Conservation (phyloP, 2,888 invertebrate genomes). For the Eumacrocentrus americanus region DNA sequence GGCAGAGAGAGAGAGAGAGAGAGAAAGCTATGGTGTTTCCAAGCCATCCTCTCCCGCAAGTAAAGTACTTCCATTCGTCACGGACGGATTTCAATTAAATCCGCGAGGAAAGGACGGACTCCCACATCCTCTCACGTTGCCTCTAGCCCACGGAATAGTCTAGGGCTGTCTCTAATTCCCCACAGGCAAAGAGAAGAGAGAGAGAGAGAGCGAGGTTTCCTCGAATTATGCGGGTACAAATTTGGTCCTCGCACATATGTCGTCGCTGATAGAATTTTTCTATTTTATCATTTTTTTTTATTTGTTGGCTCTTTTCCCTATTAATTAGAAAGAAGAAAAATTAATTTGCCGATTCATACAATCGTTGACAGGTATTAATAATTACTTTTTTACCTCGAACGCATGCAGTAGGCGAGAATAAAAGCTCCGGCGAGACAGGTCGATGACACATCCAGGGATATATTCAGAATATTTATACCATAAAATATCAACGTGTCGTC, state of each 20-base stretch:
- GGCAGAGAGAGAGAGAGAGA: neutral
- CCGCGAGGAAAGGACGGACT: neutral
- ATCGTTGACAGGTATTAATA: neutral
- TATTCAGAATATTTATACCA: conserved; percentile 2
- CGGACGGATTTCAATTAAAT: conserved; percentile 19
- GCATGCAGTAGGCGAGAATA: neutral
- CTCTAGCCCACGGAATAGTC: neutral
- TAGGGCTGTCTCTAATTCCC: neutral
- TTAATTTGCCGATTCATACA: neutral
- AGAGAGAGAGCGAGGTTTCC: neutral
- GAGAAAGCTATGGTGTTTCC: conserved; percentile 5
- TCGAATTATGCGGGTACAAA: neutral
- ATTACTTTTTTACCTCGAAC: neutral
- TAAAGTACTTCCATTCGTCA: neutral
- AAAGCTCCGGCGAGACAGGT: neutral
- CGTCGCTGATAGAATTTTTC: no score
- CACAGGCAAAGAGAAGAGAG: no score
- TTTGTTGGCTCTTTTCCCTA: neutral
- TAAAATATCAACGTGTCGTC: conserved; percentile 1
- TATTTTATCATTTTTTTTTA: no score
- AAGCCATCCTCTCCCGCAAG: neutral
- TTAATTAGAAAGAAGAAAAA: neutral
- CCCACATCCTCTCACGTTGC: neutral
- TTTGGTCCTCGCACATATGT: neutral
- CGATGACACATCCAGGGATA: neutral